These are phyloP conservation scores for Linurgus olivaceus DNA, from an alignment of 2,797 vertebrate genomes.

Conservation along the genomic window DNA sequence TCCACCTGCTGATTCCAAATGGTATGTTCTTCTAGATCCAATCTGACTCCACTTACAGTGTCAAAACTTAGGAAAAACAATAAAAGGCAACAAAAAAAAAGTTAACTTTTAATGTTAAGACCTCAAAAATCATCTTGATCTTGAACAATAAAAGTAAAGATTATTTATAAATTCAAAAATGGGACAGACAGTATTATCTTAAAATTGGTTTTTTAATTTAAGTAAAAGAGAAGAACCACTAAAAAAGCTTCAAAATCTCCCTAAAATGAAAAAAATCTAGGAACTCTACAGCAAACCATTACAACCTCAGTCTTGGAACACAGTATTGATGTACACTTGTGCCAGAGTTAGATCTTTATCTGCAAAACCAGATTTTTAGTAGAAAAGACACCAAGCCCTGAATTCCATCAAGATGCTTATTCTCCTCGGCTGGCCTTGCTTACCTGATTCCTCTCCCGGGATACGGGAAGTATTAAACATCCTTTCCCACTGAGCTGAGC, in stretches of 20 bases:
- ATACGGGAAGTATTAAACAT: slow-evolving; percentile 95
- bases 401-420: neutral
- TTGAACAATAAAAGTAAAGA: neutral
- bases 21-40: neutral
- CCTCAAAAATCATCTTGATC: neutral
- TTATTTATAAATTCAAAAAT: neutral
- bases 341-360: neutral
- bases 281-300: neutral
- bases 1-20: neutral
- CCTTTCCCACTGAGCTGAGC: slow-evolving; percentile 97
- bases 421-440: slow-evolving; percentile 60
- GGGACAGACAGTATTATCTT: neutral
- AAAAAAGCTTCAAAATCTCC: neutral
- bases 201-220: neutral
- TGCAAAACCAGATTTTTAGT: neutral
- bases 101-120: neutral
- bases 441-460: slow-evolving; percentile 93
- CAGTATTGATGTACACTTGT: neutral
- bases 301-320: neutral
- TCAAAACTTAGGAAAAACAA: neutral
- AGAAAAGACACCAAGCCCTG: neutral
- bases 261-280: neutral
- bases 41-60: neutral
- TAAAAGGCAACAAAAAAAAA: neutral
- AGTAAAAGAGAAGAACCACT: neutral